Conservation (phyloP, 2,888 invertebrate genomes). For the Automeris io region DNA sequence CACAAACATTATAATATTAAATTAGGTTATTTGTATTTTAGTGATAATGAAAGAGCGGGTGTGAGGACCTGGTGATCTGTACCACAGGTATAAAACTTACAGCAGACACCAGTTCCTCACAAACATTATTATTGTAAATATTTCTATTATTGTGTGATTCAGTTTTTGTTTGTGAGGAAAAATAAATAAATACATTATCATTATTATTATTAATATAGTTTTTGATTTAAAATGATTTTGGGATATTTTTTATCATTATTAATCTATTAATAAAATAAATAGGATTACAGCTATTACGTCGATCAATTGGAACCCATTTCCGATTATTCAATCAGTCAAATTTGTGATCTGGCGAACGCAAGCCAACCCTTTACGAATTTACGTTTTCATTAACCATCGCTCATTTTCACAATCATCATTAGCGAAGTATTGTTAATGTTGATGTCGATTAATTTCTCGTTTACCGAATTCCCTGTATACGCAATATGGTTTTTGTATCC, state of each 20-base stretch:
- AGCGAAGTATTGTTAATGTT: conserved; percentile 58
- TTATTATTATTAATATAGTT: neutral
- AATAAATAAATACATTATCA: no score
- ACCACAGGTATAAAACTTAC: no score
- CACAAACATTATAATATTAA: no score
- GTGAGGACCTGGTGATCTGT: no score
- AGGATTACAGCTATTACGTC: neutral
- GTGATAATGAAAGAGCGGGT: no score
- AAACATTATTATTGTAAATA: no score
- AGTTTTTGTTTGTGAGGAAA: no score
- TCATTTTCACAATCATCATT: conserved; percentile 58
- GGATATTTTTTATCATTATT: neutral
- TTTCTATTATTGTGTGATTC: no score
- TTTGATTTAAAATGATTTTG: neutral
- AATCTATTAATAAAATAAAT: no score
- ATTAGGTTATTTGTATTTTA: no score
- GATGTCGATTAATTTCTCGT: conserved; percentile 59
- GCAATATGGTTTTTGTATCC: conserved; percentile 5
- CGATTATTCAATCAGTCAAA: conserved; percentile 6
- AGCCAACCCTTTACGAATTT: conserved; percentile 49
- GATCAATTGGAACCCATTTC: conserved; percentile 1
- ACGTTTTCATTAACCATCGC: conserved; percentile 48
- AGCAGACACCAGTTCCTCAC: no score
- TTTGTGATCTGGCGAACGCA: conserved; percentile 18
- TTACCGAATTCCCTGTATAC: conserved; percentile 38